A percentile compares a stretch with the other conserved stretches of the same genome.
These are phyloP conservation scores for Mesembrinibis cayennensis DNA, from an alignment of 2,113 vertebrate genomes.

Conservation along the genomic window DNA sequence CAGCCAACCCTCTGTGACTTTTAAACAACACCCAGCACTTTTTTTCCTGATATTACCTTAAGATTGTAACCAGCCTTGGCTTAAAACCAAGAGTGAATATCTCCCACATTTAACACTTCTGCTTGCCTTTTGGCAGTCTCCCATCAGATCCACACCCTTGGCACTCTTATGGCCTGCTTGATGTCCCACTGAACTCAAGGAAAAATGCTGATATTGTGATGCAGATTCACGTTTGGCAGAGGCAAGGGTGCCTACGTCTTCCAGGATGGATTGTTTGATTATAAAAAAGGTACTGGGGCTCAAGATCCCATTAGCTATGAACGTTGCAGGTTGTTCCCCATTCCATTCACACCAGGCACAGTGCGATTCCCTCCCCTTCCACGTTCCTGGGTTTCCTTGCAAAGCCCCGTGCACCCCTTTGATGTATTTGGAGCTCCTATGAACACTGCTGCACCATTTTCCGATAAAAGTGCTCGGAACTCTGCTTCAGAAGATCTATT, in stretches of 20 bases:
- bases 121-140: neutral
- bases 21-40: neutral
- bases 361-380: neutral
- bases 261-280: neutral
- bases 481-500: constrained; percentile 6
- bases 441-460: neutral
- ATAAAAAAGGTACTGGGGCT: neutral
- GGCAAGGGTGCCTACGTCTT: neutral
- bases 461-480: neutral
- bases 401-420: neutral
- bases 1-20: neutral
- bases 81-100: neutral
- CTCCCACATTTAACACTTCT: neutral
- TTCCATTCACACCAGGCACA: neutral
- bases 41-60: neutral
- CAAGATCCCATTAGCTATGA: neutral
- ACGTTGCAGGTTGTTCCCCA: neutral
- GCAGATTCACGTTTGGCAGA: neutral
- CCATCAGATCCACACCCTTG: neutral
- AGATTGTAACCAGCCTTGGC: neutral
- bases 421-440: neutral
- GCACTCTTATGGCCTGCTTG: neutral
- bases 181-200: neutral
- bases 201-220: neutral
- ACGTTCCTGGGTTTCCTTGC: neutral